Evolutionary conservation across 2,888 invertebrate genomes (phyloP).

Genomic region (Branchellion lobata): DNA sequence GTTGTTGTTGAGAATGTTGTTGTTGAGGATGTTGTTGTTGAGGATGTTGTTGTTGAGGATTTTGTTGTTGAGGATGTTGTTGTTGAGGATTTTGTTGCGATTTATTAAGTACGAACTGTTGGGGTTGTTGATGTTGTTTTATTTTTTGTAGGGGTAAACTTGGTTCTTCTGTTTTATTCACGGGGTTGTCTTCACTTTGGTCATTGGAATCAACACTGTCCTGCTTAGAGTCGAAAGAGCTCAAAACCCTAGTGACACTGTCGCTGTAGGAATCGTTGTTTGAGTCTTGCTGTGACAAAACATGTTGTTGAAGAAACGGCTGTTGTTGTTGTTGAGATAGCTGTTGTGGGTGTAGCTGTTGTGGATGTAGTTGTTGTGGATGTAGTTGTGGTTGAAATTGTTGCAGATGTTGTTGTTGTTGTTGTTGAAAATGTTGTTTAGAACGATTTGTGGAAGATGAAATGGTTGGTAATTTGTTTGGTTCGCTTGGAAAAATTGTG

Average conservation of each 20-base stretch:
- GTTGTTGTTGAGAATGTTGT: too few relatives aligned
- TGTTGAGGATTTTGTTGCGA: not conserved
- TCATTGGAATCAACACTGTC: not conserved
- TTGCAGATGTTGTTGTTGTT: not conserved
- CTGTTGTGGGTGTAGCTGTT: not conserved
- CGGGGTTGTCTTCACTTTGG: too few relatives aligned
- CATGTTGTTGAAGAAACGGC: not conserved
- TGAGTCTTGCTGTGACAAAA: not conserved
- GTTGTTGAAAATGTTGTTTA: not conserved
- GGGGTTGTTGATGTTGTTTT: too few relatives aligned
- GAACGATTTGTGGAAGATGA: slow-evolving; percentile 1
- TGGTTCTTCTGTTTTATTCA: too few relatives aligned
- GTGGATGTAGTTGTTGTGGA: not conserved
- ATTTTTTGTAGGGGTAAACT: too few relatives aligned
- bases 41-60: not conserved
- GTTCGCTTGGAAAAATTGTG: slow-evolving; percentile 13
- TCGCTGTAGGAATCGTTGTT: not conserved
- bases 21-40: not conserved
- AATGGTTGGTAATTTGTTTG: slow-evolving; percentile 4
- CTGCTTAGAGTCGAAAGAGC: not conserved
- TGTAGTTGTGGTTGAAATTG: not conserved
- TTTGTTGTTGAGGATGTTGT: not conserved
- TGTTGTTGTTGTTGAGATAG: slow-evolving; percentile 20
- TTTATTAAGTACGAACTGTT: too few relatives aligned
- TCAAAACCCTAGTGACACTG: not conserved